Evolutionary conservation across 2,113 vertebrate genomes (phyloP), one percentile per base, ranked within the genome.

Genomic region (Odobenus rosmarus): DNA sequence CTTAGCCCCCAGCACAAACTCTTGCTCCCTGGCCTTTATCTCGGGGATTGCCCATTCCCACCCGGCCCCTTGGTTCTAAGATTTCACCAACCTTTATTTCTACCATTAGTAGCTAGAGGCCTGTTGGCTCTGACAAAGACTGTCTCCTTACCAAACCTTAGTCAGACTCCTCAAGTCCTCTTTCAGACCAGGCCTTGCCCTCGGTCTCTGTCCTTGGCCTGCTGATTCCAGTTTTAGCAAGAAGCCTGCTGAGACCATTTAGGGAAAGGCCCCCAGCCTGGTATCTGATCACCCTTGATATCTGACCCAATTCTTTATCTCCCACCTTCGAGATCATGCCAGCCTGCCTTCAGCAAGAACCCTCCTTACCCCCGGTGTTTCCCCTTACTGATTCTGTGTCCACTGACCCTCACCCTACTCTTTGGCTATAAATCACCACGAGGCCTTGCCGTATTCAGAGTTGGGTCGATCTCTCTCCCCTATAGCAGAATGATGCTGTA

Each of bases 11-110:
- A 64, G 55, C 24, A 49, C 15, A 33, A 26, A 46, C 74, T 31
- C 77, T 12, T 62, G 33, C 57, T 28, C 21, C 4, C 0, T 0
- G 9, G 21, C 64, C 21, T 24, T 76, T 67, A 3, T 31, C 64
- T 31, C 26, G 4, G 1, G 13, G 14, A 11, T 15, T 19, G 3
- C 9, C 39, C 36, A 3, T 46, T 77, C 31, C 23, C n/a, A 55
- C 57, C 8, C 33, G 12, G 33, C 36, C n/a, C 8, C 10, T 0
- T 2, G 31, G 36, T 24, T 21, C 10, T 72, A 74, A 74, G 33
- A 59, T 18, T 77, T 76, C 53, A 36, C 69, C 21, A 11, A 76
- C n/a, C 39, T 39, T 46, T 59, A 21, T 69, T 80, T 82, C 81
- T 64, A 26, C 31, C 49, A 42, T n/a, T 12, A 42, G n/a, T 1